Conservation (phyloP, 2,888 invertebrate genomes). For the Choristoneura rosaceana region DNA sequence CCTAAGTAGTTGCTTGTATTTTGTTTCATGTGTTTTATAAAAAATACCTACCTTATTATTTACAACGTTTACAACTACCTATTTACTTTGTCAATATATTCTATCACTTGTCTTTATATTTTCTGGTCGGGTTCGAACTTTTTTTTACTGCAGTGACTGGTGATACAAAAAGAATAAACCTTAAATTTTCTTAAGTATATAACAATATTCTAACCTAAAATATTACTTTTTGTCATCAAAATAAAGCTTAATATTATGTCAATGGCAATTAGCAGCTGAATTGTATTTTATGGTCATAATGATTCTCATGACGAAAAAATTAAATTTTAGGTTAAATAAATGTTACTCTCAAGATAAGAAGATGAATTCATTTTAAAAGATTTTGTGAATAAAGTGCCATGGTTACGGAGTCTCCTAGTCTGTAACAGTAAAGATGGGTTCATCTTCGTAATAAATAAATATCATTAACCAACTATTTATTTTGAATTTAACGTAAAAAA, state of each 20-base stretch:
- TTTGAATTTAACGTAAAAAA: not conserved
- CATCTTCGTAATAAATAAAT: not conserved
- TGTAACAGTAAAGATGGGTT: conserved; percentile 42
- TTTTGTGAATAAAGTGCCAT: conserved; percentile 56
- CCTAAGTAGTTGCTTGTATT: too few relatives aligned
- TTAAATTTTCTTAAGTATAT: not conserved
- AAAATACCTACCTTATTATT: too few relatives aligned
- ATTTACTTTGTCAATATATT: too few relatives aligned
- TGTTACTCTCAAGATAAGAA: not conserved
- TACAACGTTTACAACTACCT: too few relatives aligned
- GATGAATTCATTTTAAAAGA: conserved; percentile 17
- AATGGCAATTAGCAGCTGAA: too few relatives aligned
- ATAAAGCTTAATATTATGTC: too few relatives aligned
- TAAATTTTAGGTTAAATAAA: not conserved
- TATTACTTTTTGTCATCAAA: not conserved
- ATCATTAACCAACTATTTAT: not conserved
- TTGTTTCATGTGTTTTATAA: too few relatives aligned
- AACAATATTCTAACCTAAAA: not conserved
- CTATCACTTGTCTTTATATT: not conserved
- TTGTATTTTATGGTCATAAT: too few relatives aligned
- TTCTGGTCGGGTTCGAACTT: not conserved
- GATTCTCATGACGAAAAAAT: not conserved
- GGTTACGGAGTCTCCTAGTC: conserved; percentile 57
- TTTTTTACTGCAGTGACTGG: not conserved
- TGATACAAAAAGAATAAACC: not conserved